These are phyloP conservation scores for Flexamia atlantica DNA, from an alignment of 2,888 invertebrate species.

Conservation along the genomic window DNA sequence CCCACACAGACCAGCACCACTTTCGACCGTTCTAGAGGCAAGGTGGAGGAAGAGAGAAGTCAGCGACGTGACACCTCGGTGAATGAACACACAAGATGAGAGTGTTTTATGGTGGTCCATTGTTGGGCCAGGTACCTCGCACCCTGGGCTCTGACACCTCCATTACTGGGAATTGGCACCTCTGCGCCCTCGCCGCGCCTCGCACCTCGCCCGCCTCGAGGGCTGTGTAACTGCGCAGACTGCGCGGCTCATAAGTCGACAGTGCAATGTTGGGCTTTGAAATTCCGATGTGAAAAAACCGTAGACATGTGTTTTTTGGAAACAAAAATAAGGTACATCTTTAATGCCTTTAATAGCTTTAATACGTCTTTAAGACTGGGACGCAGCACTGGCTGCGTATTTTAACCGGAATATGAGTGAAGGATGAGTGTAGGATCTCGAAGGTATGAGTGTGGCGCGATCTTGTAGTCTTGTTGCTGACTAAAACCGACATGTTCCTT, in stretches of 20 bases:
- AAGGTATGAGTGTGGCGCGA: no score
- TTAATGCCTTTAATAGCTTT: no score
- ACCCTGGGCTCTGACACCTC: slow-evolving; percentile 41
- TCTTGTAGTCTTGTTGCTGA: no score
- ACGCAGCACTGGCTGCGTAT: no score
- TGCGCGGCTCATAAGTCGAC: neutral
- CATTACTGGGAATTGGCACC: slow-evolving; percentile 13
- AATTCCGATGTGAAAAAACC: no score
- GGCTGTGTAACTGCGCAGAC: neutral
- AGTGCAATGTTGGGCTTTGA: neutral
- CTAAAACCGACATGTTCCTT: no score
- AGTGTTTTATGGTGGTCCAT: slow-evolving; percentile 25
- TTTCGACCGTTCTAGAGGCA: neutral
- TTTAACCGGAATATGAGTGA: no score
- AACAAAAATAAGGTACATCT: no score
- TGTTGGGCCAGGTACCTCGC: neutral
- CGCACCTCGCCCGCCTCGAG: neutral
- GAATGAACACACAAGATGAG: slow-evolving; percentile 15
- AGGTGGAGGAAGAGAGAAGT: neutral
- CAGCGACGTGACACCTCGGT: slow-evolving; percentile 2
- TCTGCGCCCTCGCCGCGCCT: slow-evolving; percentile 10
- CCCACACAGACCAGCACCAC: no score
- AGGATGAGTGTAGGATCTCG: no score
- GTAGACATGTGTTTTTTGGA: no score
- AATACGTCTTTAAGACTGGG: no score